Base-by-base conservation (phyloP, 1,140 invertebrate species). In the Bombus ignitus region DNA sequence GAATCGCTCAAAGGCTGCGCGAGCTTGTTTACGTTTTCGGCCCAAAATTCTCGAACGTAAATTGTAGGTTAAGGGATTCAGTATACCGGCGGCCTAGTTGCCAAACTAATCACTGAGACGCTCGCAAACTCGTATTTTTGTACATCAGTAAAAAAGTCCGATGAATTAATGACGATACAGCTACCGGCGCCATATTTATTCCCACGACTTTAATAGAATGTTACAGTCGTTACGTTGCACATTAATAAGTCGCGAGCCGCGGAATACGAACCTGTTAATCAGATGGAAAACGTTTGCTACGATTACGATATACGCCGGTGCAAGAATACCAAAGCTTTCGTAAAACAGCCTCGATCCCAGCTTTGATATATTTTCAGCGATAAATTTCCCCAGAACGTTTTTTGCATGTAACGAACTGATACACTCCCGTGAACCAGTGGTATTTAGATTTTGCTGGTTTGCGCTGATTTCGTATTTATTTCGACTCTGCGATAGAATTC, bases 201-300 rank as follows among this genome's bases (percentile, higher is more conserved):
- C 68, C 83, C 65, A 25, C 57, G 76, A 47, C 35, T 80, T 85
- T 85, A 85, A 85, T 85, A 85, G 83, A 80, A 85, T 85, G 83
- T 85, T 85, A 84, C 83, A 72, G 62, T 80, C 77, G 76, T 79
- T 62, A 65, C 57, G 77, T 72, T n/a, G 76, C 76, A 76, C 83
- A 70, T 85, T 85, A 85, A 85, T 79, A 65, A 80, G 77, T 53
- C 15, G 75, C 68, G 39, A 28, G 53, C 53, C n/a, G 57, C 68
- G 42, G 71, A 80, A 71, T 47, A 71, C 66, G 32, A 39, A 72
- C 28, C 35, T 62, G 68, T 72, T 85, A 65, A 80, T 80, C 68
- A 25, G 75, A 57, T 71, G 47, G 66, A 59, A 39, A 8, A 42
- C 39, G 28, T 32, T 59, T 35, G n/a, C 53, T 70, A 35, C 62